Evolutionary conservation across 1,140 invertebrate species (phyloP), one percentile per base, ranked within the genome.

Genomic region (Aphidius ervi): DNA sequence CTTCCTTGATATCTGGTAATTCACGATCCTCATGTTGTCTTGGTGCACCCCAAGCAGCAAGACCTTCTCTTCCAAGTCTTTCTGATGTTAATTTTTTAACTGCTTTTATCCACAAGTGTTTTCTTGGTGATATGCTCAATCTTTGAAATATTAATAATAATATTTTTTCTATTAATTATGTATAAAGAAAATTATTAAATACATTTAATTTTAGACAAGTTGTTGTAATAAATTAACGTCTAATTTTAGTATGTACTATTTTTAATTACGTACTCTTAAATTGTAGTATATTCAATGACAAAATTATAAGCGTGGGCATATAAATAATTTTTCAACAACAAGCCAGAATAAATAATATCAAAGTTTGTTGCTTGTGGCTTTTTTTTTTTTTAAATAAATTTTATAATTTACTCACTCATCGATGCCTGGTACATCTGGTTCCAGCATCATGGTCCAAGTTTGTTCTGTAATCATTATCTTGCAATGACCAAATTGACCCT

Each of bases 381-480:
- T n/a, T 20, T 16, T 5, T 55, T 23, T 55, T 20, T 46, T 9
- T 55, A 52, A 59, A 55, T 43, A 43, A 43, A 43, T 10, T 43
- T 54, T 16, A 43, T 54, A 47, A 58, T 45, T 47, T 54, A 78
- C 76, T 71, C 69, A 80, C 77, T 80, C 78, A 69, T 75, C 77
- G 71, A 74, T 73, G 70, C 76, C 69, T 66, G 76, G 68, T 64
- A 76, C 72, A 71, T 80, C 78, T 67, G 71, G 78, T 70, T 80
- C 78, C 74, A 80, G 75, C 78, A 78, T 80, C 78, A 80, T 80
- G 73, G 70, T 79, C 78, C 78, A 80, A 67, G 78, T 79, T 70
- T 80, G 78, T 72, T 80, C 78, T 72, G 77, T 80, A 78, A 80
- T 80, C 78, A 80, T 80, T 78, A 77, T 80, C 77, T 73, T 71